Evolutionary conservation across 2,113 vertebrate species (phyloP).

Genomic region (Oryzias woworae): DNA sequence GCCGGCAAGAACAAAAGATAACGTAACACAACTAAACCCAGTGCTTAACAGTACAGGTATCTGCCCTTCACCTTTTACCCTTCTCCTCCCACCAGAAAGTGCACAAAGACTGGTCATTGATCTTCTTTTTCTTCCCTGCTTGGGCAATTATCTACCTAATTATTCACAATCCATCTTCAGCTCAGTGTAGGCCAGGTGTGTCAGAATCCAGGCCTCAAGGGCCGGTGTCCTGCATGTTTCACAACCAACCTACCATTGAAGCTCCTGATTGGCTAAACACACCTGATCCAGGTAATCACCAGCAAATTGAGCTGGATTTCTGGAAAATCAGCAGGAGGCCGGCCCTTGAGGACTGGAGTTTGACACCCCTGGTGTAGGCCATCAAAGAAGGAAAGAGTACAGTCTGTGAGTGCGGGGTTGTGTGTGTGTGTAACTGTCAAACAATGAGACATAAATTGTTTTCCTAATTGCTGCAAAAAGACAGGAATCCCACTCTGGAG

Average conservation of each 20-base stretch:
- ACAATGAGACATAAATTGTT: slow-evolving; percentile 46
- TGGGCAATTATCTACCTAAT: slow-evolving; percentile 78
- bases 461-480: slow-evolving; percentile 61
- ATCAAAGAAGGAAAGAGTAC: slow-evolving; percentile 64
- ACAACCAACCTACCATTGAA: too few species aligned
- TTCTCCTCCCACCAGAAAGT: slow-evolving; percentile 14
- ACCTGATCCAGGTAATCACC: too few species aligned
- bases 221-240: too few species aligned
- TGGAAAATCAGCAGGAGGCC: too few species aligned
- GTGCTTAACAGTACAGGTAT: slow-evolving; percentile 20
- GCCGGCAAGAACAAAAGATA: not conserved
- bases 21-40: not conserved
- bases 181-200: slow-evolving; percentile 49
- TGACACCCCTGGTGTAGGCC: too few species aligned
- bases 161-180: slow-evolving; percentile 76
- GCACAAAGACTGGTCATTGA: slow-evolving; percentile 71
- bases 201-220: too few species aligned
- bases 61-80: slow-evolving; percentile 19
- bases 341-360: too few species aligned
- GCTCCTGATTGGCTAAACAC: too few species aligned
- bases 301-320: too few species aligned
- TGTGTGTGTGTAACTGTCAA: slow-evolving; percentile 34
- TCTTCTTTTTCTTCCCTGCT: slow-evolving; percentile 65
- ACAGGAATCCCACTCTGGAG: slow-evolving; percentile 42
- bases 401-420: slow-evolving; percentile 35